Percentiles rank a stretch among this genome's conserved stretches.
Evolutionary conservation across 2,113 vertebrate species (phyloP).

Genomic region (Ovis canadensis): DNA sequence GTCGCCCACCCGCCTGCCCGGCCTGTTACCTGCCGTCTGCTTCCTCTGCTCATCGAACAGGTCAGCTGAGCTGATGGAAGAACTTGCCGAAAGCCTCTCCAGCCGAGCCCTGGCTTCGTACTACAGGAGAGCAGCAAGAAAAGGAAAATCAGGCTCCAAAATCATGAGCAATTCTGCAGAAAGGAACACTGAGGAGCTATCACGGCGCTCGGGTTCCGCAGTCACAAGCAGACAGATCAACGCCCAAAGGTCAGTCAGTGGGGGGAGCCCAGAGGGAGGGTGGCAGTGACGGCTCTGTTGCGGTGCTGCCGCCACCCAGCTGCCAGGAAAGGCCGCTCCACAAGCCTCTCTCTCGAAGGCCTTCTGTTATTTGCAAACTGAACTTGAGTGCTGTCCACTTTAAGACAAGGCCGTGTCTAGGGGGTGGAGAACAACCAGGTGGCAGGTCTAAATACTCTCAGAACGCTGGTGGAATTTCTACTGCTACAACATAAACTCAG

Average conservation of each 20-base stretch:
- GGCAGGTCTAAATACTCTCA: neutral
- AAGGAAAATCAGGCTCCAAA: neutral
- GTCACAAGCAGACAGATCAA: neutral
- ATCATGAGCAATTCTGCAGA: accelerated
- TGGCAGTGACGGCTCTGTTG: accelerated
- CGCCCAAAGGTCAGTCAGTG: accelerated
- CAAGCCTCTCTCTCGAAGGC: accelerated
- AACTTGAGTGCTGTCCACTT: neutral
- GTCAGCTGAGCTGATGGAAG: constrained; percentile 93
- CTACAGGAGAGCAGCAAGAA: constrained; percentile 72
- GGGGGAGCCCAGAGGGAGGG: neutral
- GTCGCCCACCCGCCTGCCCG: accelerated
- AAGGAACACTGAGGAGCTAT: accelerated
- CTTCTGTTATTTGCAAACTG: too few species aligned
- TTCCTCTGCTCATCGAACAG: constrained; percentile 94
- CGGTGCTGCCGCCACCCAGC: accelerated
- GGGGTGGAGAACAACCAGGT: too few species aligned
- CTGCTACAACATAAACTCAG: neutral
- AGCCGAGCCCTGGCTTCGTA: constrained; percentile 91
- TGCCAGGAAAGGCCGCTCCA: neutral
- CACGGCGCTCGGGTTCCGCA: neutral
- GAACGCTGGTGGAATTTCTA: neutral
- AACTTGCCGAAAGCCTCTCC: constrained; percentile 87
- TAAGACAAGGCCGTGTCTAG: neutral
- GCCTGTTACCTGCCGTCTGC: constrained; percentile 78